phyloP scores from a whole-genome alignment of 2,888 invertebrate species.

The Acleris sparsana region DNA sequence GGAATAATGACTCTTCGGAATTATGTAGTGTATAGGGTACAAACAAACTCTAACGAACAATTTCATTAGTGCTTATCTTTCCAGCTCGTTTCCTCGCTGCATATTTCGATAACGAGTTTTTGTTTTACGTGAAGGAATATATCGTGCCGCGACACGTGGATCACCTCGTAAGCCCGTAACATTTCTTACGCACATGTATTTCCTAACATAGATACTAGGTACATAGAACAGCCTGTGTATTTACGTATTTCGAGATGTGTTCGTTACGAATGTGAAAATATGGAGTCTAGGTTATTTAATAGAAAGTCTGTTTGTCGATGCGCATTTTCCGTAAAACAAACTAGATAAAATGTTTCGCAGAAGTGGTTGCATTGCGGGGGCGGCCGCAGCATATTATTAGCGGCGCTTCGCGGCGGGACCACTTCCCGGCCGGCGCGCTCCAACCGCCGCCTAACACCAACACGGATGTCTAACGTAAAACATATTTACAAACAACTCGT shows the following conservation, averaged over 20 bases:
- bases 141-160: too few species aligned
- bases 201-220: too few species aligned
- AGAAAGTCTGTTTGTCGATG: too few species aligned
- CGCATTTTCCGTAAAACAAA: background rate
- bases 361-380: background rate
- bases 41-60: background rate
- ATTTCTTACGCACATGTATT: too few species aligned
- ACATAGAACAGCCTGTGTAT: too few species aligned
- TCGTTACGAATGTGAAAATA: too few species aligned
- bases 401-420: background rate
- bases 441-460: background rate
- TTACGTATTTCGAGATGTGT: too few species aligned
- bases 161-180: too few species aligned
- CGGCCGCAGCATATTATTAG: slow-evolving; percentile 6
- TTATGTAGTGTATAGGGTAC: background rate
- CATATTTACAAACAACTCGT: slow-evolving; percentile 34
- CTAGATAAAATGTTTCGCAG: background rate
- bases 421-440: slow-evolving; percentile 4
- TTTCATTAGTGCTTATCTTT: slow-evolving; percentile 1
- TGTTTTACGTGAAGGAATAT: background rate
- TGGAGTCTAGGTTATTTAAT: too few species aligned
- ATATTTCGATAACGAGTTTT: slow-evolving; percentile 3
- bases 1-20: too few species aligned
- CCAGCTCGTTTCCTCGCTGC: slow-evolving; percentile 2
- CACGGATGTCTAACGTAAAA: slow-evolving; percentile 19